These are phyloP conservation scores for Myripristis murdjan DNA, from an alignment of 2,797 vertebrate genomes.

Conservation along the genomic window DNA sequence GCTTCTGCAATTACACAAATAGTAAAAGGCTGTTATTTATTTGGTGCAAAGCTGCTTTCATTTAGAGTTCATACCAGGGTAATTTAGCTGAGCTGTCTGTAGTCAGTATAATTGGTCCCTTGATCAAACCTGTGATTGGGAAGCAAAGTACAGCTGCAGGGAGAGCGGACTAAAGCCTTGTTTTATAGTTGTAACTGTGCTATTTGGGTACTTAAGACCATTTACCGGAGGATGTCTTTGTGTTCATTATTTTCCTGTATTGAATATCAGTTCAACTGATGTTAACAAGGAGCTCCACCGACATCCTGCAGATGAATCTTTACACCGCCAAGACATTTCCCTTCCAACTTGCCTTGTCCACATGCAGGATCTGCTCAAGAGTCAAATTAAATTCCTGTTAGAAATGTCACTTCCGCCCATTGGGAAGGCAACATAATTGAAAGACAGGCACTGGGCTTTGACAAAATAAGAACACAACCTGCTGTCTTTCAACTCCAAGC, in stretches of 20 bases:
- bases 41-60: constrained; percentile 20
- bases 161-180: constrained; percentile 5
- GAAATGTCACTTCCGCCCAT: constrained; percentile 55
- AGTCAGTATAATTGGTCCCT: constrained; percentile 67
- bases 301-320: constrained; percentile 18
- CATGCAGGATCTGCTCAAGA: constrained; percentile 23
- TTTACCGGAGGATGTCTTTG: constrained; percentile 37
- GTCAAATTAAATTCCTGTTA: constrained; percentile 42
- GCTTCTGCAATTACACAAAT: constrained; percentile 40
- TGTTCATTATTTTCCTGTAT: constrained; percentile 27
- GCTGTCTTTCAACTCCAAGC: constrained; percentile 24
- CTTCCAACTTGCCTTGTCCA: neutral
- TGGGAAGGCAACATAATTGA: constrained; percentile 33
- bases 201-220: constrained; percentile 21
- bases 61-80: constrained; percentile 37
- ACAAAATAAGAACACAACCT: constrained; percentile 15
- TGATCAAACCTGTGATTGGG: constrained; percentile 62
- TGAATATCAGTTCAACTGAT: constrained; percentile 19
- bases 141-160: constrained; percentile 34
- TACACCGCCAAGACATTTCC: neutral
- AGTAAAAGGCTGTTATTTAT: constrained; percentile 55
- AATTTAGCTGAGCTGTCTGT: constrained; percentile 42
- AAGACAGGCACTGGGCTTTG: constrained; percentile 43
- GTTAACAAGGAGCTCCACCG: constrained; percentile 22
- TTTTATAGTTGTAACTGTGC: constrained; percentile 42